These are phyloP conservation scores for Malthinus flaveolus DNA, from an alignment of 2,888 invertebrate species.

Conservation along the genomic window DNA sequence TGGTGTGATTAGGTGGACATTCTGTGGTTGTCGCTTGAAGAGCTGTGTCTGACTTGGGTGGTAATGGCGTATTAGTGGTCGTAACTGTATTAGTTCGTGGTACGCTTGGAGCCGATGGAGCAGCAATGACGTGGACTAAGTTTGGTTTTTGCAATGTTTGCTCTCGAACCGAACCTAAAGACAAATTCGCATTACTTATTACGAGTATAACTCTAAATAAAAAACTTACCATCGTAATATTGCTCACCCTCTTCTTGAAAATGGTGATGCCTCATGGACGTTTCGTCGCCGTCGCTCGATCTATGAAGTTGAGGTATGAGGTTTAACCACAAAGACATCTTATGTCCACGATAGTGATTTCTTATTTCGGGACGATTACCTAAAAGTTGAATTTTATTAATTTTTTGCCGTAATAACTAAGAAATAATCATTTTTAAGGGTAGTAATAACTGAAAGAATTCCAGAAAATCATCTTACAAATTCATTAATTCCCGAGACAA, in stretches of 20 bases:
- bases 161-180: constrained; percentile 72
- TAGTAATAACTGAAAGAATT: constrained; percentile 14
- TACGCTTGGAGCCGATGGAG: constrained; percentile 56
- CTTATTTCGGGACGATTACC: constrained; percentile 77
- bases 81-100: constrained; percentile 47
- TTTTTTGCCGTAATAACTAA: constrained; percentile 1
- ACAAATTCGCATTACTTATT: constrained; percentile 8
- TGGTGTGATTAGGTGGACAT: constrained; percentile 69
- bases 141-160: constrained; percentile 72
- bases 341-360: constrained; percentile 92
- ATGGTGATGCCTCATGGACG: constrained; percentile 86
- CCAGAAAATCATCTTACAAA: constrained; percentile 32
- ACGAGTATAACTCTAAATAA: background rate
- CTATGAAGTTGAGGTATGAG: constrained; percentile 88
- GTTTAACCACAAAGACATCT: constrained; percentile 91
- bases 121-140: constrained; percentile 60
- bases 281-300: constrained; percentile 78
- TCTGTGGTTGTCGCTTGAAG: constrained; percentile 66
- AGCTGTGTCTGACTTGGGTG: constrained; percentile 58
- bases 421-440: background rate
- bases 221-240: constrained; percentile 73
- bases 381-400: constrained; percentile 41
- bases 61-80: constrained; percentile 53
- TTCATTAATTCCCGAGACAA: constrained; percentile 34
- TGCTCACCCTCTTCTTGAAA: constrained; percentile 79